These are phyloP conservation scores for Catagonus wagneri DNA, from an alignment of 2,113 vertebrate species.

Conservation along the genomic window DNA sequence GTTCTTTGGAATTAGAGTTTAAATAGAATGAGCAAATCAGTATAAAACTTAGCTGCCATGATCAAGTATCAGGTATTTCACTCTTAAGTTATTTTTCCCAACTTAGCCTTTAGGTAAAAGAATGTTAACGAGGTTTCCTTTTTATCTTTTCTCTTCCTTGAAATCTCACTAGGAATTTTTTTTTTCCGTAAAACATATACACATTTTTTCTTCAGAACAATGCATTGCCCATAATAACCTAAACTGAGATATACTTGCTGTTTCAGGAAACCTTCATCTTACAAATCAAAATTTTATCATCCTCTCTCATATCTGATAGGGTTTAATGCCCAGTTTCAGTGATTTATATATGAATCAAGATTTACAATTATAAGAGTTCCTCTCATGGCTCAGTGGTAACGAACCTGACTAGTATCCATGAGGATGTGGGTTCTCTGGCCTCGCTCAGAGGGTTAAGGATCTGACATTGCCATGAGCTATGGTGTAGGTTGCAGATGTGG, in stretches of 20 bases:
- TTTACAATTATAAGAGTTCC: not conserved
- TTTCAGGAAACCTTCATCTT: not conserved
- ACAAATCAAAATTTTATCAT: not conserved
- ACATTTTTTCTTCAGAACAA: not conserved
- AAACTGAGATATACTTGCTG: not conserved
- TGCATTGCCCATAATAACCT: not conserved
- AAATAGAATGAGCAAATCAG: not conserved
- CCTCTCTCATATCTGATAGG: not conserved
- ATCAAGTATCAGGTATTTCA: not conserved
- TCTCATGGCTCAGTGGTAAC: too few relatives aligned
- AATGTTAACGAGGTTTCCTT: not conserved
- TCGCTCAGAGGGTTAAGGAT: too few relatives aligned
- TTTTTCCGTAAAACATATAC: not conserved
- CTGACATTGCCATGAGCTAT: too few relatives aligned
- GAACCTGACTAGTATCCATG: too few relatives aligned
- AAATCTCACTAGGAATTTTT: not conserved
- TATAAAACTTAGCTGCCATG: not conserved
- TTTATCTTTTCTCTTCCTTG: not conserved
- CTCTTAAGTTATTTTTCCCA: not conserved
- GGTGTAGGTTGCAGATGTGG: too few relatives aligned
- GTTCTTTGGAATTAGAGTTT: not conserved
- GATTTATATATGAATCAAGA: not conserved
- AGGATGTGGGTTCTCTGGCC: too few relatives aligned
- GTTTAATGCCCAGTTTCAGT: slow-evolving; percentile 6
- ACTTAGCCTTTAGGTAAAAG: not conserved